Percentiles rank a stretch among this genome's conserved stretches.
Conservation (phyloP, 1,140 invertebrate genomes). For the Berghia stephanieae region DNA sequence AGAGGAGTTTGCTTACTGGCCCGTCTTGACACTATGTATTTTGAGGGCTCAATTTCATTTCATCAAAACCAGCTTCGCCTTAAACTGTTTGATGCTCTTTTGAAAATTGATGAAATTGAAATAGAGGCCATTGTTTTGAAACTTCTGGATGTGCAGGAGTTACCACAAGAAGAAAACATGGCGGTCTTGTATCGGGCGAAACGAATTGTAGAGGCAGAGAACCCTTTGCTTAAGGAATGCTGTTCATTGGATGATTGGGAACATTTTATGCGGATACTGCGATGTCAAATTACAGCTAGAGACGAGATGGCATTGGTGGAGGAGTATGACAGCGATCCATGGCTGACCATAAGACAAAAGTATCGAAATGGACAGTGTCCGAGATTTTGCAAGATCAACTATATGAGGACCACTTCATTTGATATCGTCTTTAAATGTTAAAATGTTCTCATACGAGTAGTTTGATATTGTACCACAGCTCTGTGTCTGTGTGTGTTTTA, state of each 20-base stretch:
- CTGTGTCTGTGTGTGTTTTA: too few relatives aligned
- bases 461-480: too few relatives aligned
- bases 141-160: slow-evolving; percentile 13
- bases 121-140: slow-evolving; percentile 28
- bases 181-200: slow-evolving; percentile 35
- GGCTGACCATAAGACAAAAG: slow-evolving; percentile 39
- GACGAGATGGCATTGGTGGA: slow-evolving; percentile 40
- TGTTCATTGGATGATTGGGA: slow-evolving; percentile 39
- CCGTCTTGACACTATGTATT: slow-evolving; percentile 48
- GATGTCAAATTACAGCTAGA: slow-evolving; percentile 33
- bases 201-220: slow-evolving; percentile 35
- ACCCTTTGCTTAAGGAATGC: slow-evolving; percentile 40
- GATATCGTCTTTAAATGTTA: slow-evolving; percentile 34
- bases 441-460: background rate
- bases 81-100: slow-evolving; percentile 40
- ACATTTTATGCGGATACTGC: slow-evolving; percentile 24
- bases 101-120: slow-evolving; percentile 28
- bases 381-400: slow-evolving; percentile 28
- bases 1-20: slow-evolving; percentile 42
- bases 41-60: slow-evolving; percentile 43
- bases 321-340: slow-evolving; percentile 50
- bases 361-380: slow-evolving; percentile 37
- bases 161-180: slow-evolving; percentile 36
- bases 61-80: slow-evolving; percentile 34
- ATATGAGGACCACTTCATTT: slow-evolving; percentile 36